Evolutionary conservation across 2,888 invertebrate species (phyloP).

Genomic region (Bibio marci): DNA sequence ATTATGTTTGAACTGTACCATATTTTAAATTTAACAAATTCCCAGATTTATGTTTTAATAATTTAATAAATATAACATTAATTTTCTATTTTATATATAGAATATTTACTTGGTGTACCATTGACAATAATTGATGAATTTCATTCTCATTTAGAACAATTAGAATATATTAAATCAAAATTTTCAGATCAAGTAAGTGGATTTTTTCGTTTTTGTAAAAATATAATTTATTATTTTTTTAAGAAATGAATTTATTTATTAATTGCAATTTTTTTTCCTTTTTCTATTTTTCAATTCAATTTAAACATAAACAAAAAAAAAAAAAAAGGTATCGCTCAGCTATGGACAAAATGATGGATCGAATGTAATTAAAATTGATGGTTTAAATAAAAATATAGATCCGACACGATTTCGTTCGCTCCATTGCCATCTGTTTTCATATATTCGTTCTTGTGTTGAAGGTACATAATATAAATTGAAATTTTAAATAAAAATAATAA

Average conservation of each 20-base stretch:
- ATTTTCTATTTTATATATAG: slow-evolving; percentile 26
- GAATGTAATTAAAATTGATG: slow-evolving; percentile 73
- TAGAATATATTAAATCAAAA: slow-evolving; percentile 67
- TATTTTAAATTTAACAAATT: background rate
- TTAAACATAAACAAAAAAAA: background rate
- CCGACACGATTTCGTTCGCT: slow-evolving; percentile 78
- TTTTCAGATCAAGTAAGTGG: slow-evolving; percentile 58
- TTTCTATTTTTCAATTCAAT: too few relatives aligned
- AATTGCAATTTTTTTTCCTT: background rate
- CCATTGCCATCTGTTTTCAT: slow-evolving; percentile 77
- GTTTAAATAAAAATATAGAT: slow-evolving; percentile 62
- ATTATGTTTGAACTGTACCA: background rate
- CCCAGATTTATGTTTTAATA: too few relatives aligned
- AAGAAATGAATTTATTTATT: background rate
- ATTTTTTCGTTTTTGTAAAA: background rate
- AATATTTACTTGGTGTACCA: slow-evolving; percentile 67
- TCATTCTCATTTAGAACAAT: slow-evolving; percentile 88
- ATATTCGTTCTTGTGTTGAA: too few relatives aligned
- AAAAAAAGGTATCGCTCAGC: slow-evolving; percentile 51
- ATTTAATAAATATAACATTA: too few relatives aligned
- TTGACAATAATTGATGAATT: slow-evolving; percentile 79
- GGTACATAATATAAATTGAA: too few relatives aligned
- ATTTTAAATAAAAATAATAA: too few relatives aligned
- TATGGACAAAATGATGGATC: slow-evolving; percentile 63
- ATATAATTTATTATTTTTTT: background rate